These are phyloP conservation scores for Drosophila littoralis DNA, from an alignment of 1,140 invertebrate genomes.

Conservation along the genomic window DNA sequence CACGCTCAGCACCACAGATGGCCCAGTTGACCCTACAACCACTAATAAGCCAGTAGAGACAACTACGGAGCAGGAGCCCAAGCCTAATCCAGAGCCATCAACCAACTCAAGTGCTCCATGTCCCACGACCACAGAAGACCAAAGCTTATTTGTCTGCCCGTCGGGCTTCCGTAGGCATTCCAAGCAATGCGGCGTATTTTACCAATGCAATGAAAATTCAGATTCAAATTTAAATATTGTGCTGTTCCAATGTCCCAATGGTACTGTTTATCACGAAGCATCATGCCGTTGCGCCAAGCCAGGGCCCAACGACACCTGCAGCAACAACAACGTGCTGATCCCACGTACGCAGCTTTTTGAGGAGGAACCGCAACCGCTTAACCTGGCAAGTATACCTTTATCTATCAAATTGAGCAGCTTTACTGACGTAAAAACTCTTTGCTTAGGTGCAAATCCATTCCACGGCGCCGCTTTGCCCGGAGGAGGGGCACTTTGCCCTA, in stretches of 20 bases:
- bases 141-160: conserved; percentile 90
- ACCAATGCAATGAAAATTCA: conserved; percentile 90
- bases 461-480: conserved; percentile 86
- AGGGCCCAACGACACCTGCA: conserved; percentile 54
- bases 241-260: conserved; percentile 90
- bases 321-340: conserved; percentile 18
- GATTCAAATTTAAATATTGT: conserved; percentile 90
- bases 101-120: conserved; percentile 80
- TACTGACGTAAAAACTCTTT: background rate
- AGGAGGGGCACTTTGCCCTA: conserved; percentile 89
- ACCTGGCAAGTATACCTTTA: conserved; percentile 72
- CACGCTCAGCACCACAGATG: background rate
- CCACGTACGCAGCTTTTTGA: conserved; percentile 77
- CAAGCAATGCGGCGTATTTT: conserved; percentile 93
- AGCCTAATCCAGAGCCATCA: conserved; percentile 34
- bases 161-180: conserved; percentile 93
- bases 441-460: conserved; percentile 71
- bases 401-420: background rate
- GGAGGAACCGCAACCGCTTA: conserved; percentile 86
- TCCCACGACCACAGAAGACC: conserved; percentile 87
- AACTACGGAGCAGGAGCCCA: conserved; percentile 67
- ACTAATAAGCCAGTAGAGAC: conserved; percentile 21
- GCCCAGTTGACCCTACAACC: conserved; percentile 43
- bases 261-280: conserved; percentile 90
- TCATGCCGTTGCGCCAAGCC: conserved; percentile 88